Base-by-base conservation (phyloP, 2,888 invertebrate genomes). In the Dysmachus trigonus region DNA sequence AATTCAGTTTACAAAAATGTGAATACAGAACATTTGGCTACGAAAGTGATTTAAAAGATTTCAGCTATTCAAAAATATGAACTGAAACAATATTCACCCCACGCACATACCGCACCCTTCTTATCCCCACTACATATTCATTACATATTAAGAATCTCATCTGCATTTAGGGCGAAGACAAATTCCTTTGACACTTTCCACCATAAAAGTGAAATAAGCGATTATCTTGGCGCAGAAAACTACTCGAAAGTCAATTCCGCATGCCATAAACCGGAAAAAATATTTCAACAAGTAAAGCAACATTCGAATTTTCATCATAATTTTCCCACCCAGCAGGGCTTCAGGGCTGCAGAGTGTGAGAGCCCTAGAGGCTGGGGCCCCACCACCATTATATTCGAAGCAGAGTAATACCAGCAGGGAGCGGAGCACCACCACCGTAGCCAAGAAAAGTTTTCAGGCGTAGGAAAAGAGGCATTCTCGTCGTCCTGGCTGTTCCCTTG, bases 271-370 rank as follows among this genome's bases (percentile, higher is more conserved):
- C 76, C 79, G 47, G 47, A 73, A 47, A 79, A 47, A 79, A 79
- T 79, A 51, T 79, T 79, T 79, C 79, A 51, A 79, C 79, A 79
- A 79, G 47, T 79, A 79, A 41, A 79, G 47, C 79, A 13, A 79
- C 79, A 79, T 79, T 79, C 79, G 47, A 47, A 79, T 79, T 47
- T 79, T 79, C 79, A 51, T 79, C 79, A 79, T 79, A 79, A 79
- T 79, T 38, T 76, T 35, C 47, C 51, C 51, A 7, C 27, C 27
- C 13, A 8, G 76, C 13, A 7, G 30, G 27, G 51, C 13, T 41
- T 15, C 38, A 2, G 79, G 51, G 27, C 22, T 79, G 38, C 27
- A n/a, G 41, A 41, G 10, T 13, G 38, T 41, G 3, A 41, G 13
- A 41, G 38, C 3, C 38, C 15, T 41, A 41, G 13, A 15, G 38